Evolutionary conservation across 1,140 invertebrate genomes (phyloP).

Genomic region (Coptotermes formosanus): DNA sequence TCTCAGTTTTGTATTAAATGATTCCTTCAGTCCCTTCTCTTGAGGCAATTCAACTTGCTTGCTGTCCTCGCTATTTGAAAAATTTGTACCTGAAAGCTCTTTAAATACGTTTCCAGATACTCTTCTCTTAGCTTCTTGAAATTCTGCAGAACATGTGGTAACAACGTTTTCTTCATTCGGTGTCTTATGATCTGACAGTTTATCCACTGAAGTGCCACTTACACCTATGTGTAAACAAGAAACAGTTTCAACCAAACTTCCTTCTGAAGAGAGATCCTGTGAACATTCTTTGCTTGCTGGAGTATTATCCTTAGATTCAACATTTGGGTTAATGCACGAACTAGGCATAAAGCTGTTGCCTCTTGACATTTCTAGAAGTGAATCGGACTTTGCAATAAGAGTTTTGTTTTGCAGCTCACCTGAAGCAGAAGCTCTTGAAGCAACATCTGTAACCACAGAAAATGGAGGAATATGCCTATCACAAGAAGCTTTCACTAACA

Average conservation of each 20-base stretch:
- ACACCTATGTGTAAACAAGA: background rate
- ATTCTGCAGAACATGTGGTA: background rate
- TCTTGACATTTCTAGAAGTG: background rate
- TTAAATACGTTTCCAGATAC: background rate
- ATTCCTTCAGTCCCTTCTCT: slow-evolving; percentile 21
- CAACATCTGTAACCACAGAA: background rate
- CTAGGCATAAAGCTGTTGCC: background rate
- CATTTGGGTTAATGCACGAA: background rate
- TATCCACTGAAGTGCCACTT: background rate
- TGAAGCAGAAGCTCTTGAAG: background rate
- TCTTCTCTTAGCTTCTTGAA: background rate
- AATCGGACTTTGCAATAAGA: background rate
- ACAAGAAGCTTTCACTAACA: background rate
- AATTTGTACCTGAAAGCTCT: background rate
- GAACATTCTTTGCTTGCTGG: background rate
- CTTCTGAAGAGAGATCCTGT: background rate
- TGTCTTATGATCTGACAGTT: background rate
- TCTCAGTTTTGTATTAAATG: slow-evolving; percentile 1
- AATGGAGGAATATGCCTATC: background rate
- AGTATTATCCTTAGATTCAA: background rate
- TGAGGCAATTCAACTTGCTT: background rate
- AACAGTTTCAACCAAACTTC: background rate
- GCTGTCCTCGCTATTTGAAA: background rate
- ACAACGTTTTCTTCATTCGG: no score
- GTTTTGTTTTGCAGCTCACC: background rate